Percentiles rank a stretch among this genome's conserved stretches.
Evolutionary conservation across 1,140 invertebrate genomes (phyloP).

Genomic region (Sinonovacula constricta): DNA sequence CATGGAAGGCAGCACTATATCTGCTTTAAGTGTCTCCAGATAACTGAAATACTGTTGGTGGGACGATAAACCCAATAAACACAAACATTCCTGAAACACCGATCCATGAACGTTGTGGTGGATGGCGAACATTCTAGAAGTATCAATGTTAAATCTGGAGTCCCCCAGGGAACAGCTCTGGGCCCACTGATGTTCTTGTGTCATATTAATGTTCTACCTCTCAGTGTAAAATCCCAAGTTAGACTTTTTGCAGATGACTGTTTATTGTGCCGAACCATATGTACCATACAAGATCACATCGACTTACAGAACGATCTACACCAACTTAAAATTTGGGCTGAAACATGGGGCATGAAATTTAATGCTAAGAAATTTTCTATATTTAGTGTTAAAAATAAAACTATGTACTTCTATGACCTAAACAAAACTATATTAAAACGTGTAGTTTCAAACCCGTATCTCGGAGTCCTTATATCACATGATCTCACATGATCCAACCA

Average conservation of each 20-base stretch:
- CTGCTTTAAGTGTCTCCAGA: too few species aligned
- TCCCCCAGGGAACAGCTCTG: conserved; percentile 14
- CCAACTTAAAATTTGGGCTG: conserved; percentile 33
- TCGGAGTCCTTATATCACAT: too few species aligned
- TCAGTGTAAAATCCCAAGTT: conserved; percentile 32
- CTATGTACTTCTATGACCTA: conserved; percentile 3
- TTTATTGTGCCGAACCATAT: conserved; percentile 26
- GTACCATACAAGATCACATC: conserved; percentile 5
- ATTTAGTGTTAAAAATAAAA: not conserved
- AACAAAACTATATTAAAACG: not conserved
- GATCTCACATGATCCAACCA: not conserved
- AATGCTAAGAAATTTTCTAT: not conserved
- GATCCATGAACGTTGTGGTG: not conserved
- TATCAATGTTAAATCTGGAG: not conserved
- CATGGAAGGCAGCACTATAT: too few species aligned
- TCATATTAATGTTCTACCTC: conserved; percentile 52
- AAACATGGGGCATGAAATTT: too few species aligned
- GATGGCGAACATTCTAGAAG: too few species aligned
- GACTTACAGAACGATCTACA: conserved; percentile 15
- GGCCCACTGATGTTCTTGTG: conserved; percentile 24
- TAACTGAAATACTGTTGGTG: too few species aligned
- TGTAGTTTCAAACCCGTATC: not conserved
- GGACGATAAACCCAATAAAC: too few species aligned
- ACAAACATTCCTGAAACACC: conserved; percentile 4
- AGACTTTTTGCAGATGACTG: too few species aligned